Conservation (phyloP, 92 coral and sea anemone species). For the Porites evermanni region DNA sequence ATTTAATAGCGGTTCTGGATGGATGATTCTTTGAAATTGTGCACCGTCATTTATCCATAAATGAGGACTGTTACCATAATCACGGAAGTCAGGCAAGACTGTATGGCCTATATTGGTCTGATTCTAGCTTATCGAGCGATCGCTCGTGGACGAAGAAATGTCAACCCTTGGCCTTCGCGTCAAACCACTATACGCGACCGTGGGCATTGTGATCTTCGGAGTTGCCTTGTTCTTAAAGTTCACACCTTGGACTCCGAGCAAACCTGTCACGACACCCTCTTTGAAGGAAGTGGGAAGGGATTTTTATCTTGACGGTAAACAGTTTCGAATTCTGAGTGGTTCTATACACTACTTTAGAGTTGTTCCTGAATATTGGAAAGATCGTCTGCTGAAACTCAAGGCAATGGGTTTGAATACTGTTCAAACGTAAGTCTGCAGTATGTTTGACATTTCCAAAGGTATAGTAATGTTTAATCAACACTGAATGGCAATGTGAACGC, state of each 20-base stretch:
- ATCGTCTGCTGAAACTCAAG: slow-evolving; percentile 78
- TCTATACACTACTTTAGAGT: slow-evolving; percentile 87
- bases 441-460: no score
- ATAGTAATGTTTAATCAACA: not conserved
- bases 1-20: no score
- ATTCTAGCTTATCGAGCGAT: no score
- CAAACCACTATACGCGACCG: not conserved
- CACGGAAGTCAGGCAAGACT: no score
- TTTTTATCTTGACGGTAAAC: slow-evolving; percentile 65
- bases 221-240: not conserved
- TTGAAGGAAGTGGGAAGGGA: slow-evolving; percentile 31
- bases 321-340: slow-evolving; percentile 81
- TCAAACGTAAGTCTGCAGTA: slow-evolving; percentile 71
- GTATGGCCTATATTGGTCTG: no score
- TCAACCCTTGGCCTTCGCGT: not conserved
- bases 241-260: not conserved
- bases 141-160: not conserved
- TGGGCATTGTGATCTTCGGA: not conserved
- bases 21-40: no score
- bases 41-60: no score
- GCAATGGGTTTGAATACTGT: slow-evolving; percentile 95
- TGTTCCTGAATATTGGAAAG: slow-evolving; percentile 90
- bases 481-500: no score
- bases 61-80: no score
- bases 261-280: slow-evolving; percentile 23